Percentiles rank a stretch among this genome's conserved stretches.
Conservation (phyloP, 1,140 invertebrate genomes). For the Capitella teleta region DNA sequence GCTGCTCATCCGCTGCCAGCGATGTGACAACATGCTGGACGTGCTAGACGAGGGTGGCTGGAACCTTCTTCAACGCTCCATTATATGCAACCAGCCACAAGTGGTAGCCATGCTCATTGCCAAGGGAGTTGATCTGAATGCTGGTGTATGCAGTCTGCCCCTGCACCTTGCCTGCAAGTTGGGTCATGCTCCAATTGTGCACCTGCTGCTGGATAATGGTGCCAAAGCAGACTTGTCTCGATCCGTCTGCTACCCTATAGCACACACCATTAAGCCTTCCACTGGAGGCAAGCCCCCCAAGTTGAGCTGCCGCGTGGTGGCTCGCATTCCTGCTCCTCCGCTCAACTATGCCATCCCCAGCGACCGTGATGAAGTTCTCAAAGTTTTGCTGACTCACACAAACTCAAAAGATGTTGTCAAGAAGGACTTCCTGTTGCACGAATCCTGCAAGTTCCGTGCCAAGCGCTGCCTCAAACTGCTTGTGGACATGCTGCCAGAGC, state of each 20-base stretch:
- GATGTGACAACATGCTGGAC: slow-evolving; percentile 11
- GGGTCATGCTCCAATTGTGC: slow-evolving; percentile 12
- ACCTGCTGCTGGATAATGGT: slow-evolving; percentile 11
- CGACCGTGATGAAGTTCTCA: slow-evolving; percentile 13
- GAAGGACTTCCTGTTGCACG: slow-evolving; percentile 13
- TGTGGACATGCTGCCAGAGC: slow-evolving; percentile 12
- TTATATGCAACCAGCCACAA: slow-evolving; percentile 12
- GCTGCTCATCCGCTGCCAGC: slow-evolving; percentile 10
- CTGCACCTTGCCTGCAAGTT: slow-evolving; percentile 12
- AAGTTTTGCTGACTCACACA: slow-evolving; percentile 10
- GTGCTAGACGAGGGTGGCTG: slow-evolving; percentile 13
- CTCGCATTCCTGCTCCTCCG: slow-evolving; percentile 4
- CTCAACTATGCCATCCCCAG: slow-evolving; percentile 13
- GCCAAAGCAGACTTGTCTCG: slow-evolving; percentile 12
- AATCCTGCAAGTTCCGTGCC: slow-evolving; percentile 14
- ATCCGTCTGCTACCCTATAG: slow-evolving; percentile 11
- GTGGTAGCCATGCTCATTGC: slow-evolving; percentile 12
- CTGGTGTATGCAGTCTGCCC: slow-evolving; percentile 11
- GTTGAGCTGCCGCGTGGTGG: slow-evolving; percentile 9
- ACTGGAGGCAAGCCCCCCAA: slow-evolving; percentile 8
- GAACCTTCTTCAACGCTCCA: slow-evolving; percentile 11
- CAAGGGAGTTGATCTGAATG: slow-evolving; percentile 11
- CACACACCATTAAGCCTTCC: slow-evolving; percentile 10
- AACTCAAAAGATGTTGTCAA: slow-evolving; percentile 12
- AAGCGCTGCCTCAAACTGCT: slow-evolving; percentile 13